Evolutionary conservation across 53 echinoderm and acorn worm species (phyloP).

Genomic region (Glandiceps talaboti): DNA sequence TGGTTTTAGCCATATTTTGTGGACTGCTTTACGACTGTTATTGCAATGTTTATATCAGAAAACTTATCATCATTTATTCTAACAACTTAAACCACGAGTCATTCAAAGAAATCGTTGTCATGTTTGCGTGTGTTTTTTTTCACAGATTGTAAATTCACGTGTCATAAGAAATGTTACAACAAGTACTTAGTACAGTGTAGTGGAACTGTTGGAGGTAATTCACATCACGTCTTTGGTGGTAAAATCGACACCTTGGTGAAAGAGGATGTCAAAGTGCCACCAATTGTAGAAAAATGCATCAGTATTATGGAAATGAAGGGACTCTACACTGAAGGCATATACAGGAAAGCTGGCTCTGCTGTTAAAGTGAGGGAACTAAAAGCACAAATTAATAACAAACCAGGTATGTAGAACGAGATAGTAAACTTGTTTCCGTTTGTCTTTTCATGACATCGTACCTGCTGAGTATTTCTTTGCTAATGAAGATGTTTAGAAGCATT

Average conservation of each 20-base stretch:
- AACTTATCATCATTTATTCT: too few relatives aligned
- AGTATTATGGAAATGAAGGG: slow-evolving; percentile 65
- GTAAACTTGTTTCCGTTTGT: too few relatives aligned
- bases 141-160: slow-evolving; percentile 83
- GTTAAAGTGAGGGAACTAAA: slow-evolving; percentile 94
- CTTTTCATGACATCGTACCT: too few relatives aligned
- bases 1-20: too few relatives aligned
- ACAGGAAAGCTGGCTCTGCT: slow-evolving; percentile 79
- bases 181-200: slow-evolving; percentile 47
- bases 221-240: slow-evolving; percentile 59
- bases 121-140: too few relatives aligned
- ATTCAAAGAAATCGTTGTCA: too few relatives aligned
- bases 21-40: too few relatives aligned
- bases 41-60: too few relatives aligned
- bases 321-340: slow-evolving; percentile 90
- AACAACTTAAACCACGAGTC: too few relatives aligned
- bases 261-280: slow-evolving; percentile 12
- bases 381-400: slow-evolving; percentile 63
- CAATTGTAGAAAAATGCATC: slow-evolving; percentile 64
- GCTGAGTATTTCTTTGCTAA: too few relatives aligned
- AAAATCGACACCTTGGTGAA: slow-evolving; percentile 22
- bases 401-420: slow-evolving; percentile 42
- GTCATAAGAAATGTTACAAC: slow-evolving; percentile 84
- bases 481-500: too few relatives aligned
- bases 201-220: slow-evolving; percentile 28